Base-by-base conservation (phyloP, 2,888 invertebrate genomes). In the Acleris cristana region DNA sequence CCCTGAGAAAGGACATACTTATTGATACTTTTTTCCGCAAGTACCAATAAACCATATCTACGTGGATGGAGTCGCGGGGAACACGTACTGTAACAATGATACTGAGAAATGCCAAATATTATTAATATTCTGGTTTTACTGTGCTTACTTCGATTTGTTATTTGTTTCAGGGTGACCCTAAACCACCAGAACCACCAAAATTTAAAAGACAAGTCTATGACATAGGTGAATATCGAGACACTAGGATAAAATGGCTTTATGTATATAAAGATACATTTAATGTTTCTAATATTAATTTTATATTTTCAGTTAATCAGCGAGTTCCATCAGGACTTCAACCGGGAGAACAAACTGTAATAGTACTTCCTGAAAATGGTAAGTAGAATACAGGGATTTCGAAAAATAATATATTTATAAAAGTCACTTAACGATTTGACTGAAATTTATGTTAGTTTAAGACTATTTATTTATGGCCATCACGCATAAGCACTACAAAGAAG, bases 271-370 rank as follows among this genome's bases (percentile, higher is more conserved):
- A 26, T 7, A 26, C 26, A 26, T 26, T 2, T 34, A 34, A 34
- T 34, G 34, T 34, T 34, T 3, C 8, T 34, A 34, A 10, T 10
- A 18, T 48, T 48, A 2, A 18, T 18, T 23, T 23, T n/a, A 14
- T 56, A 2, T 12, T 21, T 59, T 51, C 19, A 57, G 57, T n/a
- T 12, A n/a, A 21, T 5, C 10, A 30, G 18, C 12, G 18, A 51
- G 2, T 12, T 12, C 34, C 30, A 40, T 19, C 53, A 12, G 45
- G n/a, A 30, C 55, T 51, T 4, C 52, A 30, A 40, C 44, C 73
- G 16, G 57, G 72, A 67, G 75, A 75, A 6, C 73, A 73, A 23
- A 77, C 77, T 12, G 71, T 78, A 5, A 73, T 79, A 57, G 75
- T 79, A 0, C 69, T 79, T 8, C 74, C 77, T 23, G 76, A 72